These are phyloP conservation scores for Zaprionus gabonicus DNA, from an alignment of 1,140 invertebrate species.

Conservation along the genomic window DNA sequence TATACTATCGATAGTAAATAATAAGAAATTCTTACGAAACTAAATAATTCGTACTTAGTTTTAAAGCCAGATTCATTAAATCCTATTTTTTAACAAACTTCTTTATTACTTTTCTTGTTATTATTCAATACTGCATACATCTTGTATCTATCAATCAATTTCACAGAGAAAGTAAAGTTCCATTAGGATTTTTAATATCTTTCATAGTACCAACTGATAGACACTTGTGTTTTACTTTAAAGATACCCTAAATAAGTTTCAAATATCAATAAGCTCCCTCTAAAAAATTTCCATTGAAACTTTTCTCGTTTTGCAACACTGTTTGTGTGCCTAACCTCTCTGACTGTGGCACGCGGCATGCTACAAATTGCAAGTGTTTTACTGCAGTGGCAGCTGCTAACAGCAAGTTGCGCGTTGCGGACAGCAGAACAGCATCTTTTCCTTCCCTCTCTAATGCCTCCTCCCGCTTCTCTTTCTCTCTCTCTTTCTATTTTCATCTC, in stretches of 20 bases:
- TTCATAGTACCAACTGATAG: not conserved
- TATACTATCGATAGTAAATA: too few species aligned
- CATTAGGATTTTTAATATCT: not conserved
- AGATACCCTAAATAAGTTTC: not conserved
- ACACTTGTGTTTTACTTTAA: not conserved
- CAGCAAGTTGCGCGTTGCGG: conserved; percentile 20
- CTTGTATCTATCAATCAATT: fast-evolving
- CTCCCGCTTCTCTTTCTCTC: not conserved
- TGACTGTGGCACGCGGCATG: conserved; percentile 21
- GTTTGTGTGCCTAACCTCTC: conserved; percentile 14
- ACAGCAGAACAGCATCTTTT: conserved; percentile 6
- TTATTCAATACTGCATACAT: too few species aligned
- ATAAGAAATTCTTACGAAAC: too few species aligned
- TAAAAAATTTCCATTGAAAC: not conserved
- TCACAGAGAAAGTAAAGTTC: not conserved
- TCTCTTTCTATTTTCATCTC: too few species aligned
- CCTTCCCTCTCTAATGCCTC: not conserved
- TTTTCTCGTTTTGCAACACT: conserved; percentile 27
- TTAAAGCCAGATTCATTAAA: too few species aligned
- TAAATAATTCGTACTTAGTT: too few species aligned
- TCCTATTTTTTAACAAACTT: too few species aligned
- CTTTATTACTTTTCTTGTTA: too few species aligned
- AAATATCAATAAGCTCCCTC: not conserved
- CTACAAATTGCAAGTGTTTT: conserved; percentile 68
- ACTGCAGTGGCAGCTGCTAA: conserved; percentile 64